Base-by-base conservation (phyloP, 2,797 vertebrate species). In the Sphaeramia orbicularis region DNA sequence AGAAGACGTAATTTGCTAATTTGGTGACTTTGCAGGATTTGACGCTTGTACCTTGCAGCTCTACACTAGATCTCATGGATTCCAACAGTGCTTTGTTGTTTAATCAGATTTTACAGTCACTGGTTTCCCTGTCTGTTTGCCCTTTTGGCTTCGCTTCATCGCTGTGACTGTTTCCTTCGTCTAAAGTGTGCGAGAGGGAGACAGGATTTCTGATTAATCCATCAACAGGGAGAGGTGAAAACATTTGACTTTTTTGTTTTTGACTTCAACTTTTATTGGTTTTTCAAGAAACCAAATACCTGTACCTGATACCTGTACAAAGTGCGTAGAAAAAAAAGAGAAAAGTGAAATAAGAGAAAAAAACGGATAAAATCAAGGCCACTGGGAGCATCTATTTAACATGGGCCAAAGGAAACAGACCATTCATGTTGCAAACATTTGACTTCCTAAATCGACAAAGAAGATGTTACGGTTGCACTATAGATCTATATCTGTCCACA, bases 11-110 rank as follows among this genome's bases (percentile, higher is more conserved):
- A 65, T 78, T 82, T 70, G 64, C 41, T 83, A 74, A 83, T 85
- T 76, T 81, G 57, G 66, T 71, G 65, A 77, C 55, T 71, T 74
- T 83, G 79, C 75, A 71, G 52, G 58, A 78, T 87, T 76, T 65
- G 19, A 62, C 54, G 49, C 40, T 4, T 4, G n/a, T 49, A 49
- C 65, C 52, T 70, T 42, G 16, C 47, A 54, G 71, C 53, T 47
- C 15, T 40, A 48, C 42, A 48, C 37, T 7, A 37, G 50, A 71
- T 63, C 68, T 27, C 48, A 32, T 6, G 40, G 65, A 76, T 54
- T 35, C 59, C 60, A 30, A 11, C 47, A 38, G 2, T 6, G 37
- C 74, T 81, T 67, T 79, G 63, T 74, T 83, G 59, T 83, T 83
- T 71, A 78, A 76, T 86, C 45, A 76, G 24, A 70, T 76, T 68